Conservation (phyloP, 2,888 invertebrate species). For the Cantharis rustica region DNA sequence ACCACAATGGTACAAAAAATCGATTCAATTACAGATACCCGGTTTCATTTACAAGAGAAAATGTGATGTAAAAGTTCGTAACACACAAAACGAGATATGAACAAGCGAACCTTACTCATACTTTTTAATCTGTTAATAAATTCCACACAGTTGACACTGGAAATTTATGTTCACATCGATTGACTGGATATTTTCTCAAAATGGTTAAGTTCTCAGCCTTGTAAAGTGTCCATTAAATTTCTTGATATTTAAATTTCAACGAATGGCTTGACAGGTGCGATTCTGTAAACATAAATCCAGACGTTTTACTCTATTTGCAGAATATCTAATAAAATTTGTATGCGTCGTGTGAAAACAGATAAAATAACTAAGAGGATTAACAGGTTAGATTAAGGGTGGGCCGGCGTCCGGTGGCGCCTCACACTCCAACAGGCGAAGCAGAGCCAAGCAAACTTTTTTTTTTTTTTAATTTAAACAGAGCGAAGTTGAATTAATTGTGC, state of each 20-base stretch:
- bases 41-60: neutral
- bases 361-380: neutral
- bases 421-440: neutral
- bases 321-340: neutral
- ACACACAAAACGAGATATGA: neutral
- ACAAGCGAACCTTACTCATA: neutral
- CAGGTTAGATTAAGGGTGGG: neutral
- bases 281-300: slow-evolving; percentile 1
- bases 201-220: neutral
- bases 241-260: slow-evolving; percentile 13
- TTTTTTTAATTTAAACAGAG: neutral
- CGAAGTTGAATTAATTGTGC: neutral
- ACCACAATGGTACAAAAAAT: neutral
- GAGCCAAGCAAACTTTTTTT: neutral
- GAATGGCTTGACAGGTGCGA: slow-evolving; percentile 6
- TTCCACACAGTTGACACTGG: neutral
- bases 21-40: neutral
- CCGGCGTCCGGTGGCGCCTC: neutral
- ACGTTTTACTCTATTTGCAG: neutral
- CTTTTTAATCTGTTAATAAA: neutral
- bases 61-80: neutral
- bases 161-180: neutral
- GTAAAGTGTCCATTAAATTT: slow-evolving; percentile 5
- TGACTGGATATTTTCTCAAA: neutral
- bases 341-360: neutral